Base-by-base conservation (phyloP, 2,888 invertebrate species). In the Lasioglossum vierecki region DNA sequence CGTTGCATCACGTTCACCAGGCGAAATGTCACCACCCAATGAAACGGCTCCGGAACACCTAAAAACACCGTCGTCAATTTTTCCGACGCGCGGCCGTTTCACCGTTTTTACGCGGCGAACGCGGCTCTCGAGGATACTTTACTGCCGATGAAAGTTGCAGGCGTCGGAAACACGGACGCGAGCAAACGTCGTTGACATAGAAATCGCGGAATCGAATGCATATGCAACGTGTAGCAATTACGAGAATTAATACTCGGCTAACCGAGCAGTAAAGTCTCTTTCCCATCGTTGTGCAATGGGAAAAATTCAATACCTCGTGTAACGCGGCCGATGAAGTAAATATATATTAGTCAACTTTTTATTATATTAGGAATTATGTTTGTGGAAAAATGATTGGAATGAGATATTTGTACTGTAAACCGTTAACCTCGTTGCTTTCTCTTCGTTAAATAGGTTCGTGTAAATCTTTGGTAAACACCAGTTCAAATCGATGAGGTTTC, bases 1-100 rank as follows among this genome's bases (percentile, higher is more conserved):
- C 30, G 83, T 82, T 82, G 57, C 73, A 46, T 70, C 83, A 66
- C 11, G 35, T 15, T 30, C 39, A n/a, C 60, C 44, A 18, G 49
- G 39, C 57, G 72, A 82, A 76, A 73, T 76, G 26, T 77, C 66
- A 70, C 35, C 68, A 15, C 35, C 72, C 44, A 49, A 76, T 41
- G 57, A 82, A 79, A 60, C 63, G 15, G 6, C n/a, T 11, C n/a
- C 26, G 63, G 26, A 26, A 41, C 74, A 30, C n/a, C 71, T 60
- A 66, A 66, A 66, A 66, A 66, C 66, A 22, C 66, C 15, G 35
- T 18, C 5, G 26, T 15, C 26, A 35, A 44, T 73, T 73, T 79
- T 73, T 53, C 41, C 9, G 0, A 0, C 4, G 9, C 46, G 1
- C 22, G 15, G 4, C 30, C 41, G 46, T 22, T 13, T 72, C 39